Base-by-base conservation (phyloP, 2,113 vertebrate species). In the Epinephelus fuscoguttatus region DNA sequence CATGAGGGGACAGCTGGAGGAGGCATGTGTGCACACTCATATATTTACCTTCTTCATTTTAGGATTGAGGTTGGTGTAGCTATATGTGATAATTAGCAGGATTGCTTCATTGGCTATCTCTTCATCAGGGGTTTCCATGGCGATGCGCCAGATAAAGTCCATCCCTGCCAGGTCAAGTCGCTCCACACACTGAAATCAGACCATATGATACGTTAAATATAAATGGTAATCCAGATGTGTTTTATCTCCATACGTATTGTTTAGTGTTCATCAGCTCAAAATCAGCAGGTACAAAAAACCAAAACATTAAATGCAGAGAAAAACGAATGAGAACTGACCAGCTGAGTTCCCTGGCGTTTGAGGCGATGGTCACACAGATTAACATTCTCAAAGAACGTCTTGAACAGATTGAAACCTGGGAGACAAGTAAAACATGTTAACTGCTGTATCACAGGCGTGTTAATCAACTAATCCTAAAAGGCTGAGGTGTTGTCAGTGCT, bases 121-220 rank as follows among this genome's bases (percentile, higher is more conserved):
- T 95, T 99, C 98, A 93, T 99, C 98, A 25, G 98, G 98, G 81
- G 98, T 99, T 90, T 99, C 98, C 97, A 99, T 99, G 78, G 98
- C 97, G 86, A 99, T 98, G 90, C 99, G 98, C 98, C 98, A 99
- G 89, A 99, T 99, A 93, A 99, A 99, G 93, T 99, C 98, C 98
- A 99, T 99, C 88, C 98, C 98, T 81, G 97, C 94, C 91, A 99
- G 94, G 92, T 99, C 98, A 89, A 99, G 94, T 75, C 99, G 99
- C 93, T 99, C 98, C 85, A 99, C 98, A 64, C 97, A 98, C 98
- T 99, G 86, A 55, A 85, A 75, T 37, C 12, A 89, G 53, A 82
- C 4, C 47, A 72, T 0, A 40, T 55, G 2, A 69, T 30, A 6
- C 27, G 7, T 67, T 18, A 40, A 55, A 67, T 8, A 57, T 49